Percentiles rank a stretch among this genome's conserved stretches.
These are phyloP conservation scores for Cliona cf. orientalis DNA, from an alignment of 37 sponge, comb jelly and placozoan species.

Conservation along the genomic window DNA sequence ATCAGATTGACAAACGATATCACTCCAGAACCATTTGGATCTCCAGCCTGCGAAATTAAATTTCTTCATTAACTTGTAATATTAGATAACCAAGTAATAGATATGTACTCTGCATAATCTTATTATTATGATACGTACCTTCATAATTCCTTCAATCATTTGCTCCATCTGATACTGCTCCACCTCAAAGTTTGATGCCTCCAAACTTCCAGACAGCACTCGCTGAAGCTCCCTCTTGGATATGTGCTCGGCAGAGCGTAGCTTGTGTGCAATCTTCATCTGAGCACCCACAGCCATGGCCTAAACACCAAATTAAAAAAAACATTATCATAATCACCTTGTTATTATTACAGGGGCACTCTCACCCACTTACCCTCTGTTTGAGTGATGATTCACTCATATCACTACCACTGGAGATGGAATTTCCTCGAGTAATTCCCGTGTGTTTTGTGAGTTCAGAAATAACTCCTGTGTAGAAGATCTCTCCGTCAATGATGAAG, in stretches of 20 bases:
- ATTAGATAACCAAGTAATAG: neutral
- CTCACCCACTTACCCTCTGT: slow-evolving; percentile 34
- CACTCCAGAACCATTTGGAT: slow-evolving; percentile 22
- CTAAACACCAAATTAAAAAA: neutral
- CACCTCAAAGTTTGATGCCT: slow-evolving; percentile 36
- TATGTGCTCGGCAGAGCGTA: slow-evolving; percentile 61
- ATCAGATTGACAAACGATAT: slow-evolving; percentile 55
- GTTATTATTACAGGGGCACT: neutral
- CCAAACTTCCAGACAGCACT: slow-evolving; percentile 40
- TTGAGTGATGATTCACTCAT: slow-evolving; percentile 24
- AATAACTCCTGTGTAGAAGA: slow-evolving; percentile 68
- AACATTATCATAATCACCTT: neutral
- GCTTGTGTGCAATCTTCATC: slow-evolving; percentile 72
- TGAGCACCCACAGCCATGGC: slow-evolving; percentile 67
- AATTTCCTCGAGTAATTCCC: slow-evolving; percentile 16
- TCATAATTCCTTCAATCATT: slow-evolving; percentile 67
- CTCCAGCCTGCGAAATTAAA: slow-evolving; percentile 34
- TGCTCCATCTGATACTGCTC: slow-evolving; percentile 39
- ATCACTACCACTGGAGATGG: slow-evolving; percentile 27
- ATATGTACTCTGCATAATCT: neutral
- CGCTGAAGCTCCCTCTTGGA: slow-evolving; percentile 46
- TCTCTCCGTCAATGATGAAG: slow-evolving; percentile 70
- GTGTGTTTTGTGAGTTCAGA: slow-evolving; percentile 28
- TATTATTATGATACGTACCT: slow-evolving; percentile 2
- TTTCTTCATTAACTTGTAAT: neutral